Evolutionary conservation across 2,113 vertebrate genomes (phyloP).

Genomic region (Epinephelus fuscoguttatus): DNA sequence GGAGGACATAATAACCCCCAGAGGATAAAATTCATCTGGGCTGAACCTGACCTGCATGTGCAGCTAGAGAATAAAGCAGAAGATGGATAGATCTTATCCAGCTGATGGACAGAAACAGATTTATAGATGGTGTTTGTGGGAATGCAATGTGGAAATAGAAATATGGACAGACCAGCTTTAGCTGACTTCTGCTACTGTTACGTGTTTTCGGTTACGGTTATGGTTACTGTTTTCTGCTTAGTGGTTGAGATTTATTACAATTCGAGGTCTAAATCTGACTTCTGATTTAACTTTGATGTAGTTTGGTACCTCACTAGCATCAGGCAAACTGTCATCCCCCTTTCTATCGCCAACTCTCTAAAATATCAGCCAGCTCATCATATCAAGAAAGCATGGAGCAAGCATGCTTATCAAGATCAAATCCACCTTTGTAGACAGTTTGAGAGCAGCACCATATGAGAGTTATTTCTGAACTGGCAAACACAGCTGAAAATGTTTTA

Average conservation of each 20-base stretch:
- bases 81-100: no score
- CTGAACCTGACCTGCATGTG: not conserved
- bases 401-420: slow-evolving; percentile 18
- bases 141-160: not conserved
- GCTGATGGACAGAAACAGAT: no score
- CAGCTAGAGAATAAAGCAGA: no score
- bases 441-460: not conserved
- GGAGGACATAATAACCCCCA: not conserved
- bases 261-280: not conserved
- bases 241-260: not conserved
- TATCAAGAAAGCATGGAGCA: not conserved
- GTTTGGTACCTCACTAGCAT: not conserved
- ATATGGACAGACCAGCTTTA: not conserved
- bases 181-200: not conserved
- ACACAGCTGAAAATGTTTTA: not conserved
- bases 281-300: not conserved
- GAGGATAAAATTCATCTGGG: not conserved
- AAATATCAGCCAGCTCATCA: not conserved
- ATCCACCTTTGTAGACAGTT: not conserved
- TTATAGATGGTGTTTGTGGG: no score
- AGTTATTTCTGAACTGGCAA: not conserved
- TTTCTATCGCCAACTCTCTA: not conserved
- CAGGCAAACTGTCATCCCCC: not conserved
- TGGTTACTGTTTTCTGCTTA: no score
- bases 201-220: not conserved